A percentile compares a stretch with the other conserved stretches of the same genome.
Conservation (phyloP, 1,140 invertebrate genomes). For the Neelides sp. region DNA sequence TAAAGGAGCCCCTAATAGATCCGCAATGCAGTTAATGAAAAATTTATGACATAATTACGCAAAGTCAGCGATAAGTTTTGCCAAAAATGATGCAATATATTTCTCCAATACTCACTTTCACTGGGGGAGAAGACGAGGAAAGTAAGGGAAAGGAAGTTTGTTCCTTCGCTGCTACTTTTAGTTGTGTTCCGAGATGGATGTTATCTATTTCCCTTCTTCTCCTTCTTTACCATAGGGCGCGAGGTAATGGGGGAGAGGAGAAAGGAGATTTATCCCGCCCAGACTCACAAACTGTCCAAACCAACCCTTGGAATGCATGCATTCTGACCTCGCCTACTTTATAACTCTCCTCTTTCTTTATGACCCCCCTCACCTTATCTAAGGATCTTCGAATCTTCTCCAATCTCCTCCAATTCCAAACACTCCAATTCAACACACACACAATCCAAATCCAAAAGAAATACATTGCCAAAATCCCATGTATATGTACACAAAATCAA, state of each 20-base stretch:
- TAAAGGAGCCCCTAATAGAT: conserved; percentile 6
- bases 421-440: conserved; percentile 2
- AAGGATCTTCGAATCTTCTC: conserved; percentile 9
- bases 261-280: conserved; percentile 10
- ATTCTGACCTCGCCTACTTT: conserved; percentile 9
- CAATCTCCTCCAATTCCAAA: conserved; percentile 24
- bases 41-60: conserved; percentile 30
- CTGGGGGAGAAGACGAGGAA: neutral
- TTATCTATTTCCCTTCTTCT: conserved; percentile 29
- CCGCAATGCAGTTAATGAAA: conserved; percentile 25
- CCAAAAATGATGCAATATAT: conserved; percentile 27
- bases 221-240: conserved; percentile 20
- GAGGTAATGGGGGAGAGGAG: conserved; percentile 10
- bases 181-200: conserved; percentile 22
- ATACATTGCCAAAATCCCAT: too few relatives aligned
- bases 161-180: too few relatives aligned
- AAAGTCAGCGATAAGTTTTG: conserved; percentile 30
- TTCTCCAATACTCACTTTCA: conserved; percentile 4
- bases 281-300: neutral
- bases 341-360: neutral
- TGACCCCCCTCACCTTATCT: neutral
- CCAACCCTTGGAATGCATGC: neutral
- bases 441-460: neutral
- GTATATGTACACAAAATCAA: too few relatives aligned
- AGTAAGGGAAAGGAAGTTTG: conserved; percentile 6